Base-by-base conservation (phyloP, 1,140 invertebrate species). In the Macrobrachium rosenbergii region DNA sequence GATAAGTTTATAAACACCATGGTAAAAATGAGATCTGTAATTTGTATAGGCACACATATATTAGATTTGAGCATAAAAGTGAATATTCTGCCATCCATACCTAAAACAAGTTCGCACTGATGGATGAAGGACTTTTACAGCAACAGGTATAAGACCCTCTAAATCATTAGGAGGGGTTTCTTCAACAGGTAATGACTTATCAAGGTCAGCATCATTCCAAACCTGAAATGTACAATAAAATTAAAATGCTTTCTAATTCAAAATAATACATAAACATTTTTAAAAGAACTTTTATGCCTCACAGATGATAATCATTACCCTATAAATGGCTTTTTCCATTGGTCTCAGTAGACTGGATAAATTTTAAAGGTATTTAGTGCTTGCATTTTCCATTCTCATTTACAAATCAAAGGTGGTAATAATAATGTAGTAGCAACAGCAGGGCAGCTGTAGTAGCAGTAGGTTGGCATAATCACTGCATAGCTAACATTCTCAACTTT, bases 51-150 rank as follows among this genome's bases (percentile, higher is more conserved):
- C 45, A 28, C 3, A 23, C n/a, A 37, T 5, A 62, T 5, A 81
- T 14, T 63, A 23, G 11, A 79, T 76, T 21, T 23, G 17, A 21
- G 3, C 37, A 16, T 5, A 16, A 23, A 16, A 5, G n/a, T 77
- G n/a, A 37, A 19, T 11, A 43, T 16, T n/a, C 82, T 90, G 91
- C 89, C 90, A 19, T 6, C 12, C 77, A 21, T 19, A 80, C 83
- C 77, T 91, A 63, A 93, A 88, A 59, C 88, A 82, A 14, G 78
- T 60, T 79, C 91, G 90, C 8, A 93, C 91, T 83, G 91, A 89
- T n/a, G 93, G 93, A 91, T 93, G 93, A 52, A 93, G 89, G 59
- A 93, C 90, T 90, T 93, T 93, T 17, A 93, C 90, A 28, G 92
- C 92, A 14, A 93, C 92, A 45, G 91, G 90, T 16, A 91, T 90